phyloP scores from a whole-genome alignment of 2,888 invertebrate genomes.

The Sarcophaga caerulescens region DNA sequence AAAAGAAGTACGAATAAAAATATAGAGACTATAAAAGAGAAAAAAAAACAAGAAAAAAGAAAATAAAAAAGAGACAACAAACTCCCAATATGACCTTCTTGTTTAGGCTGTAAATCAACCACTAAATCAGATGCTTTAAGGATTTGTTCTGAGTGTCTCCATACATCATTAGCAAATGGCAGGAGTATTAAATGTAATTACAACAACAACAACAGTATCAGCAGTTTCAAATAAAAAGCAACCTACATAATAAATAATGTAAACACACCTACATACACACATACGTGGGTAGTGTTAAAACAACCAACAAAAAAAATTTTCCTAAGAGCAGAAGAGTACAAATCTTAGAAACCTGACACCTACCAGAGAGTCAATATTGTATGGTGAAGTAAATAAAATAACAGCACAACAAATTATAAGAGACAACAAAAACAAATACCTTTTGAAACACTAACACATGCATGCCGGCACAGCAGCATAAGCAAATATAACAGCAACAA shows the following conservation, averaged over 20 bases:
- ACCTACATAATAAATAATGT: constrained; percentile 20
- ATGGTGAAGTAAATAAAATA: constrained; percentile 58
- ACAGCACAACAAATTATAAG: constrained; percentile 57
- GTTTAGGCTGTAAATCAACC: constrained; percentile 68
- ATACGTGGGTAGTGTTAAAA: not conserved
- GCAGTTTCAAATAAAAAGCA: constrained; percentile 18
- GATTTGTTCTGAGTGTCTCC: constrained; percentile 51
- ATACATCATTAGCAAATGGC: constrained; percentile 63
- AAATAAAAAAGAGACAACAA: constrained; percentile 36
- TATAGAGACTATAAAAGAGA: not conserved
- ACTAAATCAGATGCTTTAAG: constrained; percentile 67
- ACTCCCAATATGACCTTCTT: constrained; percentile 64
- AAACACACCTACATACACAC: constrained; percentile 22
- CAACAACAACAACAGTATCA: constrained; percentile 3
- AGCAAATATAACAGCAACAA: not conserved
- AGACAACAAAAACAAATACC: constrained; percentile 49
- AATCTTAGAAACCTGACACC: constrained; percentile 50
- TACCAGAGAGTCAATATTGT: constrained; percentile 37
- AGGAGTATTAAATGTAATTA: constrained; percentile 41
- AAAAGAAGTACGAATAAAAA: constrained; percentile 12
- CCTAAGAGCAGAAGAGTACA: constrained; percentile 6
- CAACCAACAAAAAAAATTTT: not conserved
- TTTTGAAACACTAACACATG: constrained; percentile 57
- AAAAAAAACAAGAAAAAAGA: not conserved
- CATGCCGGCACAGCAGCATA: constrained; percentile 1